Evolutionary conservation across 1,140 invertebrate species (phyloP), one percentile per base, ranked within the genome.

Genomic region (Cotesia chilonis): DNA sequence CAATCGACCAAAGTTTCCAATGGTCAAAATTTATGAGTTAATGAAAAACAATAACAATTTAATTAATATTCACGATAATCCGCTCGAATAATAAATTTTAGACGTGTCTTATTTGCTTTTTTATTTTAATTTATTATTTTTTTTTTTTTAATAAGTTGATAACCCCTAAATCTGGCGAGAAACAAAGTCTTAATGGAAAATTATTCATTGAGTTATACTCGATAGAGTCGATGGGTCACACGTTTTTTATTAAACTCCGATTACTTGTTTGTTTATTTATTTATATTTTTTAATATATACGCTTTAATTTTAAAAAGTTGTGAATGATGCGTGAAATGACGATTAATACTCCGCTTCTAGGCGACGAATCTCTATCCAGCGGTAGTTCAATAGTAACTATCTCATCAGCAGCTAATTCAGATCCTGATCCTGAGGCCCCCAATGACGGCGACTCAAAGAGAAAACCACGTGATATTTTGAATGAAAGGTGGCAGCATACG

Each of bases 401-500:
- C 9, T 78, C 80, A 41, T 82, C 85, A 37, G 72, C 75, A 17
- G 71, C 79, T 12, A 80, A 78, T 75, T 79, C 82, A 36, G 82
- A 84, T 71, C 80, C 81, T 4, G 82, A 82, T 73, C 82, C 82
- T 4, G 79, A 81, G 38, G 76, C 68, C 61, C 68, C 66, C n/a
- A 12, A 28, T 12, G 60, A 37, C 12, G 55, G 73, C 7, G 61
- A 73, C 47, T n/a, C 71, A 1, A 47, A 54, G 0, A 76, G 77
- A 28, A 78, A 72, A 71, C 72, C 72, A 20, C 78, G 74, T 51
- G 71, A 80, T 68, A 74, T 73, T 61, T 90, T 90, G 70, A 89
- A 91, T 72, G 94, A 95, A 82, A 91, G 88, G 87, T 94, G 93
- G 91, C 91, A 90, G 79, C 90, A 89, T 5, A 95, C 94, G 28